These are phyloP conservation scores for Blomia tropicalis DNA, from an alignment of 2,888 invertebrate genomes.

Conservation along the genomic window DNA sequence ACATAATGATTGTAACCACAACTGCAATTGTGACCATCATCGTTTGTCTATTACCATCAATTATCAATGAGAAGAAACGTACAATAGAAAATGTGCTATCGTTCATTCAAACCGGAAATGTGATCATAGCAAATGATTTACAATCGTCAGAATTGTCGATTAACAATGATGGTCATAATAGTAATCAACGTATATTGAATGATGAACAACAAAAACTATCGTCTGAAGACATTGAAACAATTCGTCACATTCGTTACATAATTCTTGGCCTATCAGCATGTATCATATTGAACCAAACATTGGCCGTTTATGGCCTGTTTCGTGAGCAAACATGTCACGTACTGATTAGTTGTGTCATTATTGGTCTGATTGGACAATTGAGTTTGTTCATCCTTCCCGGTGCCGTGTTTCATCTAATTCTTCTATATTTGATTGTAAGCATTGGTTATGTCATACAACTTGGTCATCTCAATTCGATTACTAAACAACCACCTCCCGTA, in stretches of 20 bases:
- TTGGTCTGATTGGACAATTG: constrained; percentile 4
- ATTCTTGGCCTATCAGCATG: not conserved
- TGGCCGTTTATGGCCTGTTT: constrained; percentile 10
- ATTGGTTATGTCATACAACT: not conserved
- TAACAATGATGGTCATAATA: too few species aligned
- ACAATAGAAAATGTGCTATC: not conserved
- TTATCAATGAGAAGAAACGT: constrained; percentile 4
- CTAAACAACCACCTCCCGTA: not conserved
- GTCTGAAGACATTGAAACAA: not conserved
- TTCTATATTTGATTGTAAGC: not conserved
- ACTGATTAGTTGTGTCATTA: not conserved
- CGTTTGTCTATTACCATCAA: constrained; percentile 5
- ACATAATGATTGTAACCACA: constrained; percentile 9
- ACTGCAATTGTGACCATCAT: constrained; percentile 10
- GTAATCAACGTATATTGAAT: too few species aligned
- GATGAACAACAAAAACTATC: not conserved
- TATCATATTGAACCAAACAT: constrained; percentile 13
- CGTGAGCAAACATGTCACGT: not conserved
- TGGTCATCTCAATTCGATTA: not conserved
- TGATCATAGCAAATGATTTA: not conserved
- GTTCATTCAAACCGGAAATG: not conserved
- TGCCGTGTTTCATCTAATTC: not conserved
- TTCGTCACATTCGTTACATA: constrained; percentile 5
- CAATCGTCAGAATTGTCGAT: not conserved
- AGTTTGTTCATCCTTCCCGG: constrained; percentile 2